Percentiles rank a stretch among this genome's conserved stretches.
Conservation (phyloP, 2,797 vertebrate genomes). For the Microctenopoma stevenorrisi region DNA sequence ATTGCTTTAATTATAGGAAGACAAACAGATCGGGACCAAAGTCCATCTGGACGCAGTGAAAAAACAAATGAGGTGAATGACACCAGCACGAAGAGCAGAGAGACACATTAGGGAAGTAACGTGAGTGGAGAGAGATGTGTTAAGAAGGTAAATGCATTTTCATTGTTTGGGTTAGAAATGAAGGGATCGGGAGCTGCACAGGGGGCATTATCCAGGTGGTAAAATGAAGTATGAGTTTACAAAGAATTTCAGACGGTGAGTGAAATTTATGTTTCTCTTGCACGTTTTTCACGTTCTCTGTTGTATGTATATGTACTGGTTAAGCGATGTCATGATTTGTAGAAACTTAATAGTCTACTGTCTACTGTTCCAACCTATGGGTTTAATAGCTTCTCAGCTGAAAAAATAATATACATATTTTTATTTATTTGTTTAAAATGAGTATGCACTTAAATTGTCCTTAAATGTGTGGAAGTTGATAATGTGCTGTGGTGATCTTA, state of each 20-base stretch:
- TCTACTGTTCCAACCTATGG: too few species aligned
- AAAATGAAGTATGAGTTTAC: conserved; percentile 28
- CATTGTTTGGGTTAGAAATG: not conserved
- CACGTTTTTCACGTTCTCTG: not conserved
- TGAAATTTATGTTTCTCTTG: conserved; percentile 2
- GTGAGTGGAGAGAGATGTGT: not conserved
- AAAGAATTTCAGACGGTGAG: conserved; percentile 58
- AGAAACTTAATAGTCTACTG: too few species aligned
- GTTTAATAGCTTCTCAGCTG: too few species aligned
- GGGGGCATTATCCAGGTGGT: not conserved
- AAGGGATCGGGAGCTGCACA: not conserved
- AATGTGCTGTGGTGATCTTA: too few species aligned
- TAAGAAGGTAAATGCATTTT: not conserved
- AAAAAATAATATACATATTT: too few species aligned
- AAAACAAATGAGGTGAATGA: conserved; percentile 40
- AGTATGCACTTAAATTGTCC: too few species aligned
- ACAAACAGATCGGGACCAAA: conserved; percentile 63
- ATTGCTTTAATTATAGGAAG: conserved; percentile 14
- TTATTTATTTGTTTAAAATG: too few species aligned
- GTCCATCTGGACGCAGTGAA: conserved; percentile 49
- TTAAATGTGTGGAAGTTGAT: too few species aligned
- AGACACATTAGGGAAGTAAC: not conserved
- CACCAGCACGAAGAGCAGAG: conserved; percentile 9
- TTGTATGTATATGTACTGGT: too few species aligned
- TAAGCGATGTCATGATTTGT: too few species aligned